These are phyloP conservation scores for Andrena bucephala DNA, from an alignment of 2,888 invertebrate species.

Conservation along the genomic window DNA sequence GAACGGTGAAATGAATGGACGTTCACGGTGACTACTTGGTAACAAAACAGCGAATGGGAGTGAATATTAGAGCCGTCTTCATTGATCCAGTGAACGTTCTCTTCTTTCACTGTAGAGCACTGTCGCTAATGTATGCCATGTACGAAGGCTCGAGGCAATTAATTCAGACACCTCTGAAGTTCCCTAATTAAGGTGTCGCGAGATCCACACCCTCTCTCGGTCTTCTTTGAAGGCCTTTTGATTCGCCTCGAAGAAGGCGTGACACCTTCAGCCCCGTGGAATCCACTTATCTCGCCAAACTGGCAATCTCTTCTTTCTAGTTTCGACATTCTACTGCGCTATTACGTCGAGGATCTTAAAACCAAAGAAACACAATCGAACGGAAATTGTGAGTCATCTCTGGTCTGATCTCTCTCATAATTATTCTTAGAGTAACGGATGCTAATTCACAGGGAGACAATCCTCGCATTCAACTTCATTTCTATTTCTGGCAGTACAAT, in stretches of 20 bases:
- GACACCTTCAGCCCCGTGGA: slow-evolving; percentile 10
- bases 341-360: not conserved
- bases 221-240: slow-evolving; percentile 11
- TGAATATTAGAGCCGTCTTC: not conserved
- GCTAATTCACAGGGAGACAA: too few relatives aligned
- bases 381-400: not conserved
- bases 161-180: slow-evolving; percentile 53
- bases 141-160: slow-evolving; percentile 31
- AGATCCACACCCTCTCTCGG: slow-evolving; percentile 20
- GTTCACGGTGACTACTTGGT: too few relatives aligned
- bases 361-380: not conserved
- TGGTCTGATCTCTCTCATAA: too few relatives aligned
- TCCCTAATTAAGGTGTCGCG: slow-evolving; percentile 48
- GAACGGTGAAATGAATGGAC: too few relatives aligned
- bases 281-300: slow-evolving; percentile 21
- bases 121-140: slow-evolving; percentile 17
- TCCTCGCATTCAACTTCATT: too few relatives aligned
- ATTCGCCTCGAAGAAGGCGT: slow-evolving; percentile 29
- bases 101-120: not conserved
- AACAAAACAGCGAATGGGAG: not conserved
- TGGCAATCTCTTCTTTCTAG: not conserved
- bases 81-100: not conserved
- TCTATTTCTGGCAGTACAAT: too few relatives aligned
- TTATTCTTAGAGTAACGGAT: too few relatives aligned
- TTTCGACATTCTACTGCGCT: not conserved